Evolutionary conservation across 2,797 vertebrate genomes (phyloP), one percentile per base, ranked within the genome.

Genomic region (Malurus splendens): DNA sequence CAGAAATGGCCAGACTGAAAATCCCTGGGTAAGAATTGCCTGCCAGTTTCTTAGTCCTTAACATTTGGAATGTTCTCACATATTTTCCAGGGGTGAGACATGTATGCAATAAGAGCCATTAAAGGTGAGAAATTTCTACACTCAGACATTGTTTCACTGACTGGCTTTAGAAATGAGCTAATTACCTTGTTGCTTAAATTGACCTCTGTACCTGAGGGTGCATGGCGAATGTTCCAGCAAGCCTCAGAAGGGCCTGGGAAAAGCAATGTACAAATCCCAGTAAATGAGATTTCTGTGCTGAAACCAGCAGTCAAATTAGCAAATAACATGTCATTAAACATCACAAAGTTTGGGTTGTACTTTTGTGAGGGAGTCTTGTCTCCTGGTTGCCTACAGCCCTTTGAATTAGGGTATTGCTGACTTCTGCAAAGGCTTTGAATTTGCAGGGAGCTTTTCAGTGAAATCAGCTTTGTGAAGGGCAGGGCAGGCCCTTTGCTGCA

Each of bases 131-230:
- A 50, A 59, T 61, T 65, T 59, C 61, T 28, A 10, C 39, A 14
- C 14, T 57, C 7, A 3, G 28, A 64, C 7, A 1, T 42, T 60
- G 10, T 33, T 82, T 85, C 2, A 18, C 38, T 66, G 65, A 28
- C 32, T 73, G 57, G 24, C 68, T 74, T 82, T 76, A 87, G 76
- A 78, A 91, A 55, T 65, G 32, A 54, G 23, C 13, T 67, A 60
- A 56, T 42, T 73, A 39, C 45, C 15, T 54, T 70, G 36, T 71
- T 91, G 75, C 60, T 90, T 65, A 80, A 93, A 38, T 38, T 20
- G 11, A 45, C 82, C 78, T 93, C 74, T 0, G 10, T 74, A 41
- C 45, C 38, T 6, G 23, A 74, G 67, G 6, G 14, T 60, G 36
- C 50, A 10, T 0, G 11, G 45, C 64, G 4, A 0, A 1, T 22